Evolutionary conservation across 2,113 vertebrate species (phyloP).

Genomic region (Perca flavescens): DNA sequence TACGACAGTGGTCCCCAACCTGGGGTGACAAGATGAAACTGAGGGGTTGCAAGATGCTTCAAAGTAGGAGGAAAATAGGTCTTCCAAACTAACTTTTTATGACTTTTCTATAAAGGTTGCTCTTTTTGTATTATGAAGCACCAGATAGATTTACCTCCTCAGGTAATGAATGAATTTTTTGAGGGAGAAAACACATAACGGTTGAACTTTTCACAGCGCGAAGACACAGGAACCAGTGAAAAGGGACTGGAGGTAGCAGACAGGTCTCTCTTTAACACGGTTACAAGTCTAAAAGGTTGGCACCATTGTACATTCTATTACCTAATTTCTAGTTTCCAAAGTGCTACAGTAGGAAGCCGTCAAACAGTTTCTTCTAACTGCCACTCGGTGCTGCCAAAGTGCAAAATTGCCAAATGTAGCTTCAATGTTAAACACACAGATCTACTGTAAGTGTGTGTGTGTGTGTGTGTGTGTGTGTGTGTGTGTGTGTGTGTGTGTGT

Average conservation of each 20-base stretch:
- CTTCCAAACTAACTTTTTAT: too few species aligned
- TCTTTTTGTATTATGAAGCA: too few species aligned
- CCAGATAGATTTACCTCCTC: neutral
- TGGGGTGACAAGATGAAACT: neutral
- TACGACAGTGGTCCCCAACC: neutral
- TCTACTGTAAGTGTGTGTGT: conserved; percentile 15
- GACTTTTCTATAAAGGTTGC: neutral
- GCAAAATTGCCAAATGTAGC: conserved; percentile 20
- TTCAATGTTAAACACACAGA: conserved; percentile 15
- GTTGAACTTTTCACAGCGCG: neutral
- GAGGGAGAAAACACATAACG: neutral
- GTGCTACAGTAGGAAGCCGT: neutral
- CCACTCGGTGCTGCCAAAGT: conserved; percentile 54
- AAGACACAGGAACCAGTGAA: neutral
- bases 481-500: conserved; percentile 16
- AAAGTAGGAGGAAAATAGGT: neutral
- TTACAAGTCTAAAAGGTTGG: neutral
- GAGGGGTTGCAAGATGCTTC: too few species aligned
- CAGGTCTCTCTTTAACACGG: neutral
- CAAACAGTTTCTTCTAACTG: neutral
- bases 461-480: conserved; percentile 31
- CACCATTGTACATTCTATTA: neutral
- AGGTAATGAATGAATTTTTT: neutral
- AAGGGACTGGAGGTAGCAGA: neutral
- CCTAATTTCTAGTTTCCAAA: neutral